Percentiles rank a stretch among this genome's conserved stretches.
Conservation (phyloP, 2,797 vertebrate genomes). For the Vespertilio murinus region DNA sequence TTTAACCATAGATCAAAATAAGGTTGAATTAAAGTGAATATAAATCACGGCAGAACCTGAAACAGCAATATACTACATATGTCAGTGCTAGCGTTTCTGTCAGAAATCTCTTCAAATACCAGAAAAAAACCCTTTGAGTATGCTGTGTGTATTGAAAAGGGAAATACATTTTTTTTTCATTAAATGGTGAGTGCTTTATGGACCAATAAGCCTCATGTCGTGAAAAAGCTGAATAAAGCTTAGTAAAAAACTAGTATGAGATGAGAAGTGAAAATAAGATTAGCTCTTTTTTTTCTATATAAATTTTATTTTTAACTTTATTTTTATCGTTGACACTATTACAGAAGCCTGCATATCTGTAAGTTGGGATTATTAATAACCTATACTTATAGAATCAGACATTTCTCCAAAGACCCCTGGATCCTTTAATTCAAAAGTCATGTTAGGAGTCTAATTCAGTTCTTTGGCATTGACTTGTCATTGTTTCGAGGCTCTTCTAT, state of each 20-base stretch:
- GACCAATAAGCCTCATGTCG: background rate
- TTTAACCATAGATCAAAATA: constrained; percentile 72
- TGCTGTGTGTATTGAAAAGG: background rate
- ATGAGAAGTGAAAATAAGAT: background rate
- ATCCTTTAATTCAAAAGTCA: background rate
- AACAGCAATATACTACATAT: constrained; percentile 58
- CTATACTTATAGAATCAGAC: background rate
- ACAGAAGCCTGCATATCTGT: background rate
- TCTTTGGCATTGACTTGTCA: background rate
- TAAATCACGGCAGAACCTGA: constrained; percentile 66
- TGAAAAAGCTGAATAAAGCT: constrained; percentile 25
- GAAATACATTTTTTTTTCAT: background rate
- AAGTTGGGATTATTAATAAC: background rate
- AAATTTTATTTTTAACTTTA: background rate
- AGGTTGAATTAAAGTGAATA: constrained; percentile 63
- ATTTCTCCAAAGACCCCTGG: background rate
- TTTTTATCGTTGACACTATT: background rate
- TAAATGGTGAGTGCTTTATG: background rate
- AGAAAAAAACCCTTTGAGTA: constrained; percentile 24
- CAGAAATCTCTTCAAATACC: constrained; percentile 60
- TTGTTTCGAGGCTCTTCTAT: background rate
- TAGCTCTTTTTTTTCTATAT: background rate
- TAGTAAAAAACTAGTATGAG: background rate
- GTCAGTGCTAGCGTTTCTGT: constrained; percentile 47
- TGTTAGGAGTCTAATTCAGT: background rate